phyloP scores from a whole-genome alignment of 2,113 vertebrate species.

The Sapayoa aenigma region DNA sequence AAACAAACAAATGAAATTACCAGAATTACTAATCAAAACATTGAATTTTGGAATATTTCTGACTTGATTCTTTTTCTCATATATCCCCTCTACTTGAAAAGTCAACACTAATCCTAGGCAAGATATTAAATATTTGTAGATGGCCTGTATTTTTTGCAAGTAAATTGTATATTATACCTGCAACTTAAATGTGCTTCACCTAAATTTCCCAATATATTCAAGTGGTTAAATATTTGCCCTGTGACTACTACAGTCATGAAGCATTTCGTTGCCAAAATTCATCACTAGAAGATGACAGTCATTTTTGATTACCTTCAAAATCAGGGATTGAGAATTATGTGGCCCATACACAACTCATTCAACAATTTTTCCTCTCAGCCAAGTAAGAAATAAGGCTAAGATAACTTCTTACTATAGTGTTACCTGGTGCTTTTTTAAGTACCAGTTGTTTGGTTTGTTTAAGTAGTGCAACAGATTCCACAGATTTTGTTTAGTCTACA shows the following conservation, averaged over 20 bases:
- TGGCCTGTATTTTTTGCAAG: not conserved
- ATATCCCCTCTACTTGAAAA: not conserved
- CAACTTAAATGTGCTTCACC: not conserved
- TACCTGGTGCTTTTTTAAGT: constrained; percentile 2
- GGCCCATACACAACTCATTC: not conserved
- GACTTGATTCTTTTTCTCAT: not conserved
- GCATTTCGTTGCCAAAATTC: not conserved
- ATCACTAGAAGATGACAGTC: not conserved
- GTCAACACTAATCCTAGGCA: not conserved
- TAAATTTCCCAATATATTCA: not conserved
- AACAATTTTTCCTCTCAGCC: not conserved
- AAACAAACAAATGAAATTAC: not conserved
- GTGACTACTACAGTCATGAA: not conserved
- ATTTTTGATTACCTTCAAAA: not conserved
- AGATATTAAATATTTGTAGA: not conserved
- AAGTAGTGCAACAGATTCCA: constrained; percentile 39
- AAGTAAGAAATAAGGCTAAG: not conserved
- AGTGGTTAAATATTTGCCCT: not conserved
- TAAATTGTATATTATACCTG: not conserved
- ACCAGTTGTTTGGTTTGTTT: not conserved
- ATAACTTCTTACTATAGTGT: not conserved
- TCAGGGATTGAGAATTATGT: not conserved
- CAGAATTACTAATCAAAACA: not conserved
- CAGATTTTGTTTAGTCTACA: constrained; percentile 67
- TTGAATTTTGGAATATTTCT: not conserved